Evolutionary conservation across 2,797 vertebrate genomes (phyloP).

Genomic region (Hydrolagus colliei): DNA sequence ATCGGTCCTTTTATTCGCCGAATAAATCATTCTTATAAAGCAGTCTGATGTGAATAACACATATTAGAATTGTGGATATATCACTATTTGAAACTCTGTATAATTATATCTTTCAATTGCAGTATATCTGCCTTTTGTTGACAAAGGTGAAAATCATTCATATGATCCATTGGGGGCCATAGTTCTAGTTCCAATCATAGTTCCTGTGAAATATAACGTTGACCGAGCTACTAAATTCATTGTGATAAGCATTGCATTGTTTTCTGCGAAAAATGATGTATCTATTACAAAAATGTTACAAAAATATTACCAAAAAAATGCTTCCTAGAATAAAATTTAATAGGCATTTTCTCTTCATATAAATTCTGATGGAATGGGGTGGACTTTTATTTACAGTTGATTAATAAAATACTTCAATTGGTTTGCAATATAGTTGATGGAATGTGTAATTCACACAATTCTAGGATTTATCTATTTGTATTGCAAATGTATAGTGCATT

Average conservation of each 20-base stretch:
- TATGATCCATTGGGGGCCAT: no score
- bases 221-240: background rate
- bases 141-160: background rate
- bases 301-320: background rate
- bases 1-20: background rate
- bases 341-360: background rate
- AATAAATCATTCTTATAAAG: background rate
- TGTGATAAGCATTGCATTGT: background rate
- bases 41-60: background rate
- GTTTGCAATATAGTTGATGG: no score
- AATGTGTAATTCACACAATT: no score
- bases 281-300: background rate
- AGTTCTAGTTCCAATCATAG: no score
- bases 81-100: background rate
- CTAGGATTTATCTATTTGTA: no score
- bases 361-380: background rate
- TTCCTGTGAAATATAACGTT: background rate
- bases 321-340: background rate
- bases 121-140: background rate
- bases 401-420: no score
- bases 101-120: background rate
- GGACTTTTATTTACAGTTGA: no score
- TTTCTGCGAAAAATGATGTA: background rate
- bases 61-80: background rate
- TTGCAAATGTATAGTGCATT: no score